Evolutionary conservation across 2,888 invertebrate genomes (phyloP).

Genomic region (Macrosoma leucophasiata): DNA sequence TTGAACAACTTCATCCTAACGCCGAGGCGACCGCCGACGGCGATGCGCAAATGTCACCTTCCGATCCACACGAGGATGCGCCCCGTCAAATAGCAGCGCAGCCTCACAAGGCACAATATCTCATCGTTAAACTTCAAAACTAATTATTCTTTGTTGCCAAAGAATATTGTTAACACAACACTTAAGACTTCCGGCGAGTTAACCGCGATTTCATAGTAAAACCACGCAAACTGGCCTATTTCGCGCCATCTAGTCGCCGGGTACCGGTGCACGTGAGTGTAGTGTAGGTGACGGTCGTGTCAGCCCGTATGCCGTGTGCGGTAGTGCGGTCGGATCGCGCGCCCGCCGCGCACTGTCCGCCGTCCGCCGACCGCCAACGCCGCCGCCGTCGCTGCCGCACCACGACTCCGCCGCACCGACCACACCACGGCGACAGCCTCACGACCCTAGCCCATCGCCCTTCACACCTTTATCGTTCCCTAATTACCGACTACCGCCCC

Average conservation of each 20-base stretch:
- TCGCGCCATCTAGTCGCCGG: slow-evolving; percentile 42
- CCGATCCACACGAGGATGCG: slow-evolving; percentile 33
- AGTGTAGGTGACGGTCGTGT: slow-evolving; percentile 32
- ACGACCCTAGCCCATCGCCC: slow-evolving; percentile 7
- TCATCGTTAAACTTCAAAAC: slow-evolving; percentile 26
- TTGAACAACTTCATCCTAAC: slow-evolving; percentile 69
- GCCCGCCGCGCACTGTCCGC: slow-evolving; percentile 62
- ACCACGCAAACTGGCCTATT: slow-evolving; percentile 41
- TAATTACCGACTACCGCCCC: slow-evolving; percentile 27
- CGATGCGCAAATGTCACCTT: slow-evolving; percentile 39
- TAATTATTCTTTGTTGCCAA: slow-evolving; percentile 39
- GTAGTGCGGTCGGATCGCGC: slow-evolving; percentile 59
- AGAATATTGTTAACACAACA: slow-evolving; percentile 38
- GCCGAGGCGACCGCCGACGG: slow-evolving; percentile 33
- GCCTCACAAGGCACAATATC: slow-evolving; percentile 9
- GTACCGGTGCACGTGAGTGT: slow-evolving; percentile 28
- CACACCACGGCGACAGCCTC: slow-evolving; percentile 10
- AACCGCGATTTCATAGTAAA: slow-evolving; percentile 38
- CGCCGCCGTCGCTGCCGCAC: slow-evolving; percentile 34
- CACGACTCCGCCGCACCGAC: slow-evolving; percentile 28
- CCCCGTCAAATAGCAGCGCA: slow-evolving; percentile 34
- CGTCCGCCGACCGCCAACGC: slow-evolving; percentile 26
- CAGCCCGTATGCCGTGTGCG: slow-evolving; percentile 34
- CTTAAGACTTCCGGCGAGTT: slow-evolving; percentile 35
- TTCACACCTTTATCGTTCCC: slow-evolving; percentile 26